Conservation (phyloP, 2,888 invertebrate species). For the Acrobasis consociella region DNA sequence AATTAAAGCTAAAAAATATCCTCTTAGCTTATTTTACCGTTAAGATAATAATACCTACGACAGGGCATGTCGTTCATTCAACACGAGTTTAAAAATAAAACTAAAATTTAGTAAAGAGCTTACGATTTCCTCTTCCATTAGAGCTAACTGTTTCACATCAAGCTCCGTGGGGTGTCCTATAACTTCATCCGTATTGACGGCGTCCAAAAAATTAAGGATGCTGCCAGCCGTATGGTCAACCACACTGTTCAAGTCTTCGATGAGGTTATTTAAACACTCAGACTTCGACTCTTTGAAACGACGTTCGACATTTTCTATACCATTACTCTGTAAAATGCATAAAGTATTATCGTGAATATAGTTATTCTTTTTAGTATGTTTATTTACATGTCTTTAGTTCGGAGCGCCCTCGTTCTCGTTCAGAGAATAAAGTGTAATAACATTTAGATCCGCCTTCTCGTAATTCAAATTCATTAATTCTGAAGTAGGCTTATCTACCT, state of each 20-base stretch:
- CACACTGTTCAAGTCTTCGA: not conserved
- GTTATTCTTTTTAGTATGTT: too few species aligned
- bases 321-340: not conserved
- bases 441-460: too few species aligned
- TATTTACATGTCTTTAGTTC: too few species aligned
- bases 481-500: too few species aligned
- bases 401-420: too few species aligned
- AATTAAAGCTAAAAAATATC: too few species aligned
- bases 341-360: too few species aligned
- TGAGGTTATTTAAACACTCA: not conserved
- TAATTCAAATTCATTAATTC: too few species aligned
- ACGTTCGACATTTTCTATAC: not conserved
- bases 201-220: not conserved
- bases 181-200: not conserved
- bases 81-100: not conserved
- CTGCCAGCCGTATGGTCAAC: not conserved
- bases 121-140: slow-evolving; percentile 10
- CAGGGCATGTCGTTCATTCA: too few species aligned
- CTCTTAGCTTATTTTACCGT: too few species aligned
- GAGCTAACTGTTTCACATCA: slow-evolving; percentile 3
- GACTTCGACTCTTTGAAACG: not conserved
- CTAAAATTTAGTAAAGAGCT: not conserved
- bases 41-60: too few species aligned
- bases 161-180: not conserved
- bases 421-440: too few species aligned